These are phyloP conservation scores for Lutjanus erythropterus DNA, from an alignment of 2,113 vertebrate genomes.

Conservation along the genomic window DNA sequence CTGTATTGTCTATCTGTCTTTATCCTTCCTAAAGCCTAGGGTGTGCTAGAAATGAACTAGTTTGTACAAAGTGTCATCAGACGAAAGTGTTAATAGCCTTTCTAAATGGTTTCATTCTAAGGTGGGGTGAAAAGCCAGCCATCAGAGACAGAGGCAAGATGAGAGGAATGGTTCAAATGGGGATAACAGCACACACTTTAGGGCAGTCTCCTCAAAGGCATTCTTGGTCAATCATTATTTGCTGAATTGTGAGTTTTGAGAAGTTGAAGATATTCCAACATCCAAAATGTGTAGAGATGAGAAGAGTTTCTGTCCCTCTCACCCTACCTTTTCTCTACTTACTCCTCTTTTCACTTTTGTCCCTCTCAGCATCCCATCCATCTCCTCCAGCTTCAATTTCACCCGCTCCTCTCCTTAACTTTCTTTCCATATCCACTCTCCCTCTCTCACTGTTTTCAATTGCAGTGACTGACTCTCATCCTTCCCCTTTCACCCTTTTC, in stretches of 20 bases:
- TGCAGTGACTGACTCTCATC: conserved; percentile 12
- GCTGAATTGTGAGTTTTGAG: background rate
- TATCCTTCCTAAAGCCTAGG: no score
- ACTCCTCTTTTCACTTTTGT: background rate
- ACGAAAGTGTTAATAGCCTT: no score
- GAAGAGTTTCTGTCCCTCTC: background rate
- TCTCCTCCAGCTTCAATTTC: conserved; percentile 31
- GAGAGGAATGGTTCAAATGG: no score
- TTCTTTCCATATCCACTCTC: background rate
- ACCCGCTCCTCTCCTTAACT: background rate
- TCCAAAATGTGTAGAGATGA: background rate
- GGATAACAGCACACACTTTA: no score
- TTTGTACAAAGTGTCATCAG: no score
- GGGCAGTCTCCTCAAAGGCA: no score
- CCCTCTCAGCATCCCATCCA: conserved; percentile 25
- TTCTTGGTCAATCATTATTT: background rate
- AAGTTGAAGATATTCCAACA: background rate
- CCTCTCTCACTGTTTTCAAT: background rate
- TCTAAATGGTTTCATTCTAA: no score
- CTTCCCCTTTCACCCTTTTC: background rate
- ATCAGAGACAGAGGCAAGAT: no score
- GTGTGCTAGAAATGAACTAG: no score
- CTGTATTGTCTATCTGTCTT: no score
- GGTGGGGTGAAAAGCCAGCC: no score
- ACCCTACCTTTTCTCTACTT: background rate